Evolutionary conservation across 2,113 vertebrate species (phyloP).

Genomic region (Onychorhynchus coronatus): DNA sequence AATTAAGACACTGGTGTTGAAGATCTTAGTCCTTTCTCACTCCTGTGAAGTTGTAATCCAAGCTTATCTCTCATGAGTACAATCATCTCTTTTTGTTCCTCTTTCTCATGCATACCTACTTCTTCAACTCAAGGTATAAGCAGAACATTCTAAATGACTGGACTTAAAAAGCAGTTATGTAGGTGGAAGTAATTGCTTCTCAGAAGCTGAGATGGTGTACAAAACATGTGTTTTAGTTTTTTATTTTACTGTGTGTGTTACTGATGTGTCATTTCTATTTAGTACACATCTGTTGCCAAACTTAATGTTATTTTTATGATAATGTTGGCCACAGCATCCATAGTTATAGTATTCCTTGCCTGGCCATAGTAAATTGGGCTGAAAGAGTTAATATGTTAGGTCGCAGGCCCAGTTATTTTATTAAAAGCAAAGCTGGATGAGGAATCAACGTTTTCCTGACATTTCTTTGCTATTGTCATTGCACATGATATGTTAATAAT

Average conservation of each 20-base stretch:
- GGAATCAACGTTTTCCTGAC: not conserved
- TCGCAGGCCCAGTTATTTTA: not conserved
- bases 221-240: rapidly evolving
- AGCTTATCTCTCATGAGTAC: not conserved
- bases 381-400: not conserved
- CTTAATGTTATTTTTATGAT: not conserved
- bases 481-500: not conserved
- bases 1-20: not conserved
- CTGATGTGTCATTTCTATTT: not conserved
- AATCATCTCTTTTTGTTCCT: not conserved
- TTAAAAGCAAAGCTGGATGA: not conserved
- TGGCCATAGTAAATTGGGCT: not conserved
- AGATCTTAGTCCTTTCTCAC: not conserved
- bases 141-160: not conserved
- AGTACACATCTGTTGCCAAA: not conserved
- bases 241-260: not conserved
- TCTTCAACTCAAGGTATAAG: not conserved
- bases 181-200: not conserved
- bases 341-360: not conserved
- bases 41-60: not conserved
- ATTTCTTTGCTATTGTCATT: not conserved
- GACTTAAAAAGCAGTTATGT: not conserved
- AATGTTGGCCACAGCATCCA: not conserved
- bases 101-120: not conserved
- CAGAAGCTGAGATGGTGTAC: not conserved